phyloP scores from a whole-genome alignment of 2,797 vertebrate species.

The Apogon hyalosoma region DNA sequence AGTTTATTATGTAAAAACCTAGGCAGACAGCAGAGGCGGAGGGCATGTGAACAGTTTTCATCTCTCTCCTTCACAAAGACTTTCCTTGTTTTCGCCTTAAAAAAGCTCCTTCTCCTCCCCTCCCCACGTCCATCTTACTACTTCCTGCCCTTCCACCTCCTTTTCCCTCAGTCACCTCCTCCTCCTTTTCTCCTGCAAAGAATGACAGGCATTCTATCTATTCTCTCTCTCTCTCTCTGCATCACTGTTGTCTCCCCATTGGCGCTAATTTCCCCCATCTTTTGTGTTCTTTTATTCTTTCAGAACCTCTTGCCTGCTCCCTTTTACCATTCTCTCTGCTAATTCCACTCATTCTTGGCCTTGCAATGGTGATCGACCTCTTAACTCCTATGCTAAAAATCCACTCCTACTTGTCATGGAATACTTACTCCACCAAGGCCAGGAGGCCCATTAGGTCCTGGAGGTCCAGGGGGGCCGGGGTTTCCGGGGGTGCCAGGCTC shows the following conservation, averaged over 20 bases:
- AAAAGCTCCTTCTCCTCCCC: slow-evolving; percentile 38
- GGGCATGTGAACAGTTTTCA: slow-evolving; percentile 67
- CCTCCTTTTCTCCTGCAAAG: slow-evolving; percentile 63
- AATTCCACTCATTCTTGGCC: slow-evolving; percentile 34
- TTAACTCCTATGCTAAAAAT: slow-evolving; percentile 21
- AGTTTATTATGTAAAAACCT: slow-evolving; percentile 41
- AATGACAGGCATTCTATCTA: slow-evolving; percentile 71
- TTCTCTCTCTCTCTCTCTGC: slow-evolving; percentile 58
- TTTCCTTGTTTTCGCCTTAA: slow-evolving; percentile 52
- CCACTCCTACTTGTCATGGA: slow-evolving; percentile 11
- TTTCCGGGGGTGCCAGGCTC: slow-evolving; percentile 96
- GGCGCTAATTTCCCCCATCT: slow-evolving; percentile 53
- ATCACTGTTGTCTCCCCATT: slow-evolving; percentile 49
- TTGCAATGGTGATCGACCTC: slow-evolving; percentile 33
- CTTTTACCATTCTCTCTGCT: slow-evolving; percentile 40
- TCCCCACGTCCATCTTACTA: slow-evolving; percentile 43
- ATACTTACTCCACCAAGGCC: slow-evolving; percentile 93
- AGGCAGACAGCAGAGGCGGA: slow-evolving; percentile 56
- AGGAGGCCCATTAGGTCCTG: slow-evolving; percentile 85
- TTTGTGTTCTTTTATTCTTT: slow-evolving; percentile 55
- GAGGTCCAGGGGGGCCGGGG: slow-evolving; percentile 90
- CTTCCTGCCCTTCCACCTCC: slow-evolving; percentile 45
- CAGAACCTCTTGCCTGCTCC: slow-evolving; percentile 18
- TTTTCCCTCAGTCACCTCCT: slow-evolving; percentile 34
- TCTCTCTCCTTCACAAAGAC: slow-evolving; percentile 69